Conservation (phyloP, 2,113 vertebrate genomes). For the Macquaria ambigua region DNA sequence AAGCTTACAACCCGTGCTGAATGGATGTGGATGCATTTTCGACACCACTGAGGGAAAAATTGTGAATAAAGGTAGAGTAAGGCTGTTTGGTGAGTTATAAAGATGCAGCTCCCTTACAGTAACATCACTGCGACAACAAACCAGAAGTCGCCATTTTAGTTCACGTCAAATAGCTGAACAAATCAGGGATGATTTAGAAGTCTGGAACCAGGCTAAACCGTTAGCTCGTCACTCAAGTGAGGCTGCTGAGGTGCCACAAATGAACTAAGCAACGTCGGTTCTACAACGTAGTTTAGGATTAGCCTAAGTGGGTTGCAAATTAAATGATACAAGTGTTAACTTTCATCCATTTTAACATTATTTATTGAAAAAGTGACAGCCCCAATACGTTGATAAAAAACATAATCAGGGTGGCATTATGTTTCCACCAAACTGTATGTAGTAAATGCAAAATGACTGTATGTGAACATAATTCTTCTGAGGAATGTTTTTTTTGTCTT, state of each 20-base stretch:
- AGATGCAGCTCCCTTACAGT: neutral
- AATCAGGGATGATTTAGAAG: neutral
- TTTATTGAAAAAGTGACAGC: neutral
- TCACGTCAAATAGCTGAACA: neutral
- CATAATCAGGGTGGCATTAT: too few species aligned
- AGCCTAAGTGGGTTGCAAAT: neutral
- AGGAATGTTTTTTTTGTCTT: neutral
- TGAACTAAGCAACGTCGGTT: neutral
- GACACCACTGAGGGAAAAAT: neutral
- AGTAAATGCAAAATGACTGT: neutral
- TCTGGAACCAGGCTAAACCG: neutral
- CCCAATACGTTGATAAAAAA: too few species aligned
- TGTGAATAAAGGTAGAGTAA: too few species aligned
- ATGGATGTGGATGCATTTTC: neutral
- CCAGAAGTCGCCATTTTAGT: too few species aligned
- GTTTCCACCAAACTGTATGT: neutral
- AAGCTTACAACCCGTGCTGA: too few species aligned
- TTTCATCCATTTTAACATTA: neutral
- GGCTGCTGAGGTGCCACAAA: neutral
- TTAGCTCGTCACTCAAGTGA: neutral
- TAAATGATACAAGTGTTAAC: neutral
- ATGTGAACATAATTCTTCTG: neutral
- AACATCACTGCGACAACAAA: neutral
- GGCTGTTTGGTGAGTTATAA: neutral
- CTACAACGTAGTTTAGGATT: neutral